Base-by-base conservation (phyloP, 2,888 invertebrate genomes). In the Disparrhopalites patrizii region DNA sequence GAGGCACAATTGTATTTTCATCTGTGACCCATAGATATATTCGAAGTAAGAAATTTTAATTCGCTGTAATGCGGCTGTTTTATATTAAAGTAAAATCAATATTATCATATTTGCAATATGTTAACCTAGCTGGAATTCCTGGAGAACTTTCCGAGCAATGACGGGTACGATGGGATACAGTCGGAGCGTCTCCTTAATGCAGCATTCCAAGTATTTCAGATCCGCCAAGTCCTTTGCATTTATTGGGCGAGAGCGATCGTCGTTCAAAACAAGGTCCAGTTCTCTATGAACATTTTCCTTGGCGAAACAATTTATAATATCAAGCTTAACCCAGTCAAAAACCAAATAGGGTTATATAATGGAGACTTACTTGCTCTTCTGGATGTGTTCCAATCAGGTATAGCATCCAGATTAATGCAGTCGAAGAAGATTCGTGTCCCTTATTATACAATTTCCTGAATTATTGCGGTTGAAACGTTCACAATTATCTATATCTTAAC, bases 401-500 rank as follows among this genome's bases (percentile, higher is more conserved):
- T 15, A 71, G 31, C 3, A 68, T 60, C 70, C 69, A 71, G 13
- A 30, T 66, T 4, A 68, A 28, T 57, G 60, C 68, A 0, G 64
- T 61, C 8, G 63, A 47, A 10, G 70, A 68, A 18, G 71, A 70
- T 27, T 71, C 71, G 38, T 71, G 70, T 20, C 70, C 70, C 68
- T 90, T 62, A 82, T 90, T 47, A 90, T 90, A 67, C 20, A 30
- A 20, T 36, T 31, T 28, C 8, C 23, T 51, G 30, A 8, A 27
- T n/a, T 54, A 10, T n/a, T n/a, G n/a, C n/a, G n/a, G n/a, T n/a
- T n/a, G n/a, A n/a, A n/a, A n/a, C n/a, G n/a, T n/a, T n/a, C n/a
- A n/a, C n/a, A n/a, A n/a, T n/a, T n/a, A n/a, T n/a, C n/a, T n/a
- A n/a, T n/a, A n/a, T n/a, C n/a, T n/a, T n/a, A n/a, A n/a, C n/a